Evolutionary conservation across 2,797 vertebrate genomes (phyloP).

Genomic region (Acrossocheilus fasciatus): DNA sequence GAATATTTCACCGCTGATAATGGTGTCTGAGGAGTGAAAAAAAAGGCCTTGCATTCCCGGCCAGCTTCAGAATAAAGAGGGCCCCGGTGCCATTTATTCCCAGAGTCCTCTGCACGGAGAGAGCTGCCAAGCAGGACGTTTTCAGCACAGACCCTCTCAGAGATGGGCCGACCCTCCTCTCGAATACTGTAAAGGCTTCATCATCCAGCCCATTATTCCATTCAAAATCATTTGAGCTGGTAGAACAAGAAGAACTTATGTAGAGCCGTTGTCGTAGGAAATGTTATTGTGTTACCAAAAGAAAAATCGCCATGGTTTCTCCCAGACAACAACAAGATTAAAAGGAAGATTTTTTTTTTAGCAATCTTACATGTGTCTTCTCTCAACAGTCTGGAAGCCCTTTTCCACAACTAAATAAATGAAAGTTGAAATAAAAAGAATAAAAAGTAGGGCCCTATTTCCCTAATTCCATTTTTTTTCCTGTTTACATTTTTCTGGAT

Average conservation of each 20-base stretch:
- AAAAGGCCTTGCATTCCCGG: slow-evolving; percentile 81
- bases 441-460: too few species aligned
- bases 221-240: slow-evolving; percentile 33
- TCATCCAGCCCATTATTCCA: slow-evolving; percentile 70
- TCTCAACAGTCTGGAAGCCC: neutral
- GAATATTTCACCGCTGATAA: slow-evolving; percentile 79
- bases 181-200: slow-evolving; percentile 20
- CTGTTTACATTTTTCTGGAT: too few species aligned
- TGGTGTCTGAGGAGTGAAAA: slow-evolving; percentile 70
- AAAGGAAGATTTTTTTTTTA: neutral
- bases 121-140: slow-evolving; percentile 77
- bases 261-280: neutral
- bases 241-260: neutral
- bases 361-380: neutral
- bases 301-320: neutral
- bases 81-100: slow-evolving; percentile 80
- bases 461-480: too few species aligned
- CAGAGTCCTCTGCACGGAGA: slow-evolving; percentile 80
- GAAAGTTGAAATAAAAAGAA: too few species aligned
- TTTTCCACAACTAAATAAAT: neutral
- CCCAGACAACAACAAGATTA: neutral
- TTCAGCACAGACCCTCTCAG: slow-evolving; percentile 23
- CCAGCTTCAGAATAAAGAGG: slow-evolving; percentile 82
- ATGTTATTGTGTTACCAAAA: neutral
- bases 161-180: slow-evolving; percentile 55